Evolutionary conservation across 1,140 invertebrate genomes (phyloP).

Genomic region (Dolichoris vasculosae): DNA sequence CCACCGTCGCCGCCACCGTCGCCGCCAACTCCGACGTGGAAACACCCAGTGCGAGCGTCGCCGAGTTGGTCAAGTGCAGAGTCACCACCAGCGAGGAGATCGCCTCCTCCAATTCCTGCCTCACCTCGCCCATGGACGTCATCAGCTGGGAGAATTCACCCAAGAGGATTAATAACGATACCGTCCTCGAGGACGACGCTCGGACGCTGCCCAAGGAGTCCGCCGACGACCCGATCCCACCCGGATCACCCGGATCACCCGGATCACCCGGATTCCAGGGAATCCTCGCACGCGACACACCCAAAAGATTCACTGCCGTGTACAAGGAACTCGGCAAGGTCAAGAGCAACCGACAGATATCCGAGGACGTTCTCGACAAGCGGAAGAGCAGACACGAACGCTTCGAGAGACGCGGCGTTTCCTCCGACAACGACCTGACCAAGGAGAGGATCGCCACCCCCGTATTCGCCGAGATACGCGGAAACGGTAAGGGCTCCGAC

Average conservation of each 20-base stretch:
- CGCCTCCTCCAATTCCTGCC: slow-evolving; percentile 62
- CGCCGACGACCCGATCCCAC: slow-evolving; percentile 62
- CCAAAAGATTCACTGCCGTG: slow-evolving; percentile 49
- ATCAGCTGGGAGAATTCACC: slow-evolving; percentile 66
- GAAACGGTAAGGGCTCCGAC: not conserved
- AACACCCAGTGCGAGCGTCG: slow-evolving; percentile 37
- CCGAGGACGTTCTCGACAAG: slow-evolving; percentile 66
- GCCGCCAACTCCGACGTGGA: slow-evolving; percentile 47
- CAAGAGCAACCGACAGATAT: slow-evolving; percentile 61
- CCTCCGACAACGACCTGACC: slow-evolving; percentile 68
- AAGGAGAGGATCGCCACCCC: slow-evolving; percentile 22
- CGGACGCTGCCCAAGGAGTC: slow-evolving; percentile 30
- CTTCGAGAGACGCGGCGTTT: slow-evolving; percentile 64
- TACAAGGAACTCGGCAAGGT: slow-evolving; percentile 40
- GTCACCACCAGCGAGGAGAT: slow-evolving; percentile 70
- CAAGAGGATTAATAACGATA: too few species aligned
- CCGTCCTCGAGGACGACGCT: too few species aligned
- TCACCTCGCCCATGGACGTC: slow-evolving; percentile 62
- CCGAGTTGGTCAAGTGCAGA: slow-evolving; percentile 67
- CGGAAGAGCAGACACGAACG: slow-evolving; percentile 56
- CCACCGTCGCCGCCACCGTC: slow-evolving; percentile 11
- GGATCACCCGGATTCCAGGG: too few species aligned
- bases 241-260: too few species aligned
- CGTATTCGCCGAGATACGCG: slow-evolving; percentile 34
- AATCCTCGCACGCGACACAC: slow-evolving; percentile 56